Evolutionary conservation across 2,797 vertebrate genomes (phyloP), one percentile per base, ranked within the genome.

Genomic region (Furcifer pardalis): DNA sequence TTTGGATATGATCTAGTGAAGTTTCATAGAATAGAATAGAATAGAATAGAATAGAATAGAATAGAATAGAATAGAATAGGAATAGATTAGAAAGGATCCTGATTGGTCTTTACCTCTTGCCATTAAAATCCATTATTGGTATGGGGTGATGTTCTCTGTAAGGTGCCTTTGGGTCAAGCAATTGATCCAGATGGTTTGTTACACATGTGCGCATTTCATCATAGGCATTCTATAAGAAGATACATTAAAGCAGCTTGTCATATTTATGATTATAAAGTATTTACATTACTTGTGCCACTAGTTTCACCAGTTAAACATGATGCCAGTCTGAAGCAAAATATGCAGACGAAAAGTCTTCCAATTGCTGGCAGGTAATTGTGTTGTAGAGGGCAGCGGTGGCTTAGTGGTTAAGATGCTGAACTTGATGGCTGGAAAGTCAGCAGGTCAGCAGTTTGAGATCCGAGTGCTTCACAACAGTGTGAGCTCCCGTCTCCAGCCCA

Each of bases 121-220:
- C 94, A 40, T 91, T 68, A 77, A 95, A 90, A 88, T 95, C 91
- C 91, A 94, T 89, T 10, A 93, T 87, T 52, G 96, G 95, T 63
- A 96, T 87, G 35, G 95, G 92, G 86, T 95, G 94, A 79, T 93
- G 73, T 84, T 96, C 95, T 87, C 91, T 95, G 83, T 95, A 95
- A 65, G 92, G 91, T 15, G 84, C 80, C 66, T 96, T 94, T 81
- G 84, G 81, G 40, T 92, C 92, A 79, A 87, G 84, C 74, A 96
- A 83, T 23, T 90, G 83, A 49, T 86, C 78, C n/a, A 94, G 71
- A 37, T 83, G 89, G 27, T 74, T 87, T 60, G 85, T 66, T 62
- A 93, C 93, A 81, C 92, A 93, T 8, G 76, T 86, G 44, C 89
- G 92, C 82, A 97, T 93, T 37, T 94, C 93, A 75, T 27, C 74